Base-by-base conservation (phyloP, 1,140 invertebrate species). In the Diprion similis region DNA sequence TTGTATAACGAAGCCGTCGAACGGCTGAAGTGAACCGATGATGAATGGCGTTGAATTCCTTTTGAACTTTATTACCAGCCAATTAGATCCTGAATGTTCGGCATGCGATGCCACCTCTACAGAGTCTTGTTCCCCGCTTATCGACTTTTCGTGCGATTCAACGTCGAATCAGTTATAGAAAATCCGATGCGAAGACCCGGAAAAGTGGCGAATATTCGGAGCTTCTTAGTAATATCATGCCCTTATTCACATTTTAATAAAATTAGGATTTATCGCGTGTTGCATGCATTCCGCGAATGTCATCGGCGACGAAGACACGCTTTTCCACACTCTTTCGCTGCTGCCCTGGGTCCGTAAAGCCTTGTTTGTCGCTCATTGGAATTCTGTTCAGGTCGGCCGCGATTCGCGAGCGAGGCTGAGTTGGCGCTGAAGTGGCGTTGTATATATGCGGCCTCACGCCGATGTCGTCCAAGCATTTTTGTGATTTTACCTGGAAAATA, bases 401-500 rank as follows among this genome's bases (percentile, higher is more conserved):
- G 51, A 59, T 59, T 59, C 51, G 51, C 51, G n/a, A 59, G 51
- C 51, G 11, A 59, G n/a, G 51, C 51, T 59, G 7, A 59, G 51
- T 59, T 17, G 51, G 51, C n/a, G 11, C 51, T 59, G 51, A 59
- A 59, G 51, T 59, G 51, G 51, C n/a, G 51, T 59, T 59, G 51
- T 59, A 59, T 59, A 17, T 59, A 59, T 59, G 51, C 51, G 15
- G 48, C 48, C 48, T 51, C 48, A 51, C 48, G 51, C 9, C 4
- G n/a, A 9, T 17, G 9, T 59, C 51, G 51, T 9, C 51, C 51
- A 17, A 59, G 51, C 11, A 8, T 59, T 59, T 59, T 59, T 59
- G 51, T 59, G 51, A 59, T 59, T 59, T 59, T 59, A 59, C n/a
- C 11, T 59, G 51, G 51, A 59, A 59, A 59, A 59, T 59, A 59